A percentile compares a stretch with the other conserved stretches of the same genome.
Evolutionary conservation across 2,797 vertebrate species (phyloP).

Genomic region (Lagocephalus sceleratus): DNA sequence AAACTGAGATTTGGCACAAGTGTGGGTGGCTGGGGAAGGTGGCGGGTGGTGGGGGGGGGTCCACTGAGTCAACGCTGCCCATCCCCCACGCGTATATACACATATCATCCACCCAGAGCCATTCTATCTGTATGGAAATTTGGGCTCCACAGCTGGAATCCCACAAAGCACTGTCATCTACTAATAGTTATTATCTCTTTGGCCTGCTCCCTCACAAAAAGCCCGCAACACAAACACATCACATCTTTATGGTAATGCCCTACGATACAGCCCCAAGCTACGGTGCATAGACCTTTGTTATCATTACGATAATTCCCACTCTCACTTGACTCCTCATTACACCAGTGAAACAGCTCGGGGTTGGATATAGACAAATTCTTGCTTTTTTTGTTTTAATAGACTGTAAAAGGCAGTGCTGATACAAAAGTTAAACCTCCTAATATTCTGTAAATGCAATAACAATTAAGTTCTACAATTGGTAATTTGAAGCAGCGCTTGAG

Average conservation of each 20-base stretch:
- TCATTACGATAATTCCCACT: slow-evolving; percentile 84
- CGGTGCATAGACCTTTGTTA: slow-evolving; percentile 75
- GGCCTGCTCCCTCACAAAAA: slow-evolving; percentile 83
- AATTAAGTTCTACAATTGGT: slow-evolving; percentile 31
- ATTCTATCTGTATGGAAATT: slow-evolving; percentile 99
- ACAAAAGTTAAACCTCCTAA: slow-evolving; percentile 39
- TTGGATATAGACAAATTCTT: slow-evolving; percentile 68
- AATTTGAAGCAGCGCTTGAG: slow-evolving; percentile 36
- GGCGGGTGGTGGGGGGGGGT: background rate
- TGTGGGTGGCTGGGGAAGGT: slow-evolving; percentile 2
- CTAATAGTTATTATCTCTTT: slow-evolving; percentile 99
- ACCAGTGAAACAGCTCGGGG: slow-evolving; percentile 68
- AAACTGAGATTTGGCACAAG: slow-evolving; percentile 42
- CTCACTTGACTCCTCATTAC: slow-evolving; percentile 78
- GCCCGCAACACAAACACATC: slow-evolving; percentile 77
- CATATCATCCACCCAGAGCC: slow-evolving; percentile 96
- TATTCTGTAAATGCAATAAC: slow-evolving; percentile 23
- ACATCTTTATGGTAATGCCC: slow-evolving; percentile 83
- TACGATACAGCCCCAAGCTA: slow-evolving; percentile 73
- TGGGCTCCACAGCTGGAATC: slow-evolving; percentile 95
- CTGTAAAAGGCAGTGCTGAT: slow-evolving; percentile 38
- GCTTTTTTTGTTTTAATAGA: slow-evolving; percentile 58
- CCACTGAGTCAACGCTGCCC: slow-evolving; percentile 56
- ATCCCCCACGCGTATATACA: slow-evolving; percentile 47
- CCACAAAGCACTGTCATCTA: slow-evolving; percentile 94